A percentile compares a stretch with the other conserved stretches of the same genome.
These are phyloP conservation scores for Stenchaetothrips biformis DNA, from an alignment of 2,888 invertebrate genomes.

Conservation along the genomic window DNA sequence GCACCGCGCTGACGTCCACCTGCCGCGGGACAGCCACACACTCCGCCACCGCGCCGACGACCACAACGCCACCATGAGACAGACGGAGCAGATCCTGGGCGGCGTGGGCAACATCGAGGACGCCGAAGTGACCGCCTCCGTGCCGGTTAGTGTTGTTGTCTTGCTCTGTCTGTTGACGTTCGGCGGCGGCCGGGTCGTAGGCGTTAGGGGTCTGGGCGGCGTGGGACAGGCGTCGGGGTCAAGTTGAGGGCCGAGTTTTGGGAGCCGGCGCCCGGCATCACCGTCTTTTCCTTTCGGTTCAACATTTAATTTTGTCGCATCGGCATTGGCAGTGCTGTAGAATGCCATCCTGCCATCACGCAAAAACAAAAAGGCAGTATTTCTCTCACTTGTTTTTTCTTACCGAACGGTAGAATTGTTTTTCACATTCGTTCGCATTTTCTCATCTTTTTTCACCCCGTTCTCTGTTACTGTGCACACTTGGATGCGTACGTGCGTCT, in stretches of 20 bases:
- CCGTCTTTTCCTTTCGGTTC: no score
- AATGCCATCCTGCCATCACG: no score
- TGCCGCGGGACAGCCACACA: not conserved
- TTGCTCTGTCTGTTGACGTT: no score
- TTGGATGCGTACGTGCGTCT: not conserved
- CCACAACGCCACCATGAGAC: not conserved
- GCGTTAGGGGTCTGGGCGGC: no score
- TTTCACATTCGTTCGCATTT: not conserved
- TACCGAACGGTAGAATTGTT: not conserved
- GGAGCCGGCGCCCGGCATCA: no score
- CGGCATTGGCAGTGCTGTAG: no score
- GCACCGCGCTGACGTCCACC: not conserved
- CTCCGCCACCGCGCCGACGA: not conserved
- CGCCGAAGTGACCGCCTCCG: not conserved
- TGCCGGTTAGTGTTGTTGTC: not conserved
- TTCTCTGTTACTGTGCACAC: not conserved
- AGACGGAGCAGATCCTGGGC: conserved; percentile 14
- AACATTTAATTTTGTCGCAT: no score
- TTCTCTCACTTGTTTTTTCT: not conserved
- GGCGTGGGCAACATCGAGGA: not conserved
- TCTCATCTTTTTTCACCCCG: not conserved
- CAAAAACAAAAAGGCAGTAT: no score
- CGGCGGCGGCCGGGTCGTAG: no score
- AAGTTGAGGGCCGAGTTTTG: no score
- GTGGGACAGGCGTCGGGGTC: no score